These are phyloP conservation scores for Damaliscus lunatus DNA, from an alignment of 2,113 vertebrate species.

Conservation along the genomic window DNA sequence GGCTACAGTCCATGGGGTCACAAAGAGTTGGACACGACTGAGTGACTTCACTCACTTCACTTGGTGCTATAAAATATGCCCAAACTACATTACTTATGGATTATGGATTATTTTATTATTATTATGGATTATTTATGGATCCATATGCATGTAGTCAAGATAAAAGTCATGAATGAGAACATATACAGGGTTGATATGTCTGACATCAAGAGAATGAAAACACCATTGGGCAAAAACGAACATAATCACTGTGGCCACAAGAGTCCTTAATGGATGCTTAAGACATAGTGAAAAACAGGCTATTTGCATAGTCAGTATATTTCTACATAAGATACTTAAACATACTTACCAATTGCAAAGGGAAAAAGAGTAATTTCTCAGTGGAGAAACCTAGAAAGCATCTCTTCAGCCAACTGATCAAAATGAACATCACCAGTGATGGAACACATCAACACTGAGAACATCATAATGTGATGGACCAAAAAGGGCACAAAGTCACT, in stretches of 20 bases:
- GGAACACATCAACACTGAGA: not conserved
- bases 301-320: not conserved
- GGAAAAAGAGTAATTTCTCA: not conserved
- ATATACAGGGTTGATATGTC: not conserved
- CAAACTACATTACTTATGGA: not conserved
- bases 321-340: constrained; percentile 64
- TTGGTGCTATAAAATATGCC: not conserved
- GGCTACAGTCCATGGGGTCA: too few species aligned
- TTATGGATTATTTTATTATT: not conserved
- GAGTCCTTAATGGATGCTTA: constrained; percentile 68
- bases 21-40: too few species aligned
- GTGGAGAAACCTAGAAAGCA: not conserved
- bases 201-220: constrained; percentile 77
- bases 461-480: not conserved
- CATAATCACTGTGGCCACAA: constrained; percentile 79
- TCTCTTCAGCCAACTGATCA: not conserved
- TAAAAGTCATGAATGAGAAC: not conserved
- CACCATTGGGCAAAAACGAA: constrained; percentile 81
- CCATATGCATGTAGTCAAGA: not conserved
- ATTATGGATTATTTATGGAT: not conserved
- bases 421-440: not conserved
- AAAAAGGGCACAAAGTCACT: not conserved
- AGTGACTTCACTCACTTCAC: not conserved
- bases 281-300: not conserved
- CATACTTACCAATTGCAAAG: constrained; percentile 52